Evolutionary conservation across 2,113 vertebrate species (phyloP), one percentile per base, ranked within the genome.

Genomic region (Tachysurus vachellii): DNA sequence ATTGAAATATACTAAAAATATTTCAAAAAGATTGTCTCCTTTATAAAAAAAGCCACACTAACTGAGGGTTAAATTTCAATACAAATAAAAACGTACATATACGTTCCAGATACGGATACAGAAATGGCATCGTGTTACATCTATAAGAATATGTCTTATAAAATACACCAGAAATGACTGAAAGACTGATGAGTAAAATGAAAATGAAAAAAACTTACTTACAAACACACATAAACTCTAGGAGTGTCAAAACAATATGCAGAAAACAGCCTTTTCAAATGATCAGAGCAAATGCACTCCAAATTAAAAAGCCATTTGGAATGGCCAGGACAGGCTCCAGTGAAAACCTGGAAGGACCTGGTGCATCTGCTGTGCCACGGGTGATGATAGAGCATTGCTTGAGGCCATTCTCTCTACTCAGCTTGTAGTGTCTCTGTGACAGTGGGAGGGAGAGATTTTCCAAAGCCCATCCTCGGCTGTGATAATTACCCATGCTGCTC

Each of bases 401-500:
- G 56, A 21, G 82, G 64, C 75, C 53, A 61, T 81, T 89, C 70
- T 87, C 54, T 68, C 84, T 86, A 59, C 86, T 50, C 71, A 28
- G 71, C 70, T 89, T 90, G 90, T 89, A 93, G 88, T 86, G 85
- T 92, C 84, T 89, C 91, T 88, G 83, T 87, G 87, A 92, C 92
- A 92, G 91, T 91, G 89, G 85, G 86, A 94, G 89, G 89, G 89
- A 84, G 73, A 61, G 82, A 59, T 61, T 92, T 91, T 85, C 93
- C 90, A 93, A 92, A 92, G 88, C 90, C 91, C 89, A 90, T 92
- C 91, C 92, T 92, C 91, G 87, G 81, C 91, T 93, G 93, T 92
- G 94, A 95, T 95, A 95, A 95, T 95, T 95, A 95, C 94, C 94
- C 92, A 92, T 92, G 92, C 91, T 92, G 91, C 94, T 94, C 93